Conservation (phyloP, 1,140 invertebrate genomes). For the Scaptomyza graminum region DNA sequence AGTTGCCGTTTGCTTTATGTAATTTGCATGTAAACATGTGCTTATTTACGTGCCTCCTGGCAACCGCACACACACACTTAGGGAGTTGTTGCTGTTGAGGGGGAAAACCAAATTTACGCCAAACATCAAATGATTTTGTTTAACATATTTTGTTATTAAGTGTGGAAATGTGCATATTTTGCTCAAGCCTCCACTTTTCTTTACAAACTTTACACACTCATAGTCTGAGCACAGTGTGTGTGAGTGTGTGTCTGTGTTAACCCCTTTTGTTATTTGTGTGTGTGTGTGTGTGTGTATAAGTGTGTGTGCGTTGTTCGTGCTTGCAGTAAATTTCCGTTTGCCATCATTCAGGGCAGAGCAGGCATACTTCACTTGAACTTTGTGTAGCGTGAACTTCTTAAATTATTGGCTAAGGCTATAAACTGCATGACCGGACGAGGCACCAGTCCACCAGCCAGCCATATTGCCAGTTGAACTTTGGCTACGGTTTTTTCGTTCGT, state of each 20-base stretch:
- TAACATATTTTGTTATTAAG: slow-evolving; percentile 83
- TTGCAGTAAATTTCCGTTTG: slow-evolving; percentile 81
- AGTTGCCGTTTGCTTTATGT: slow-evolving; percentile 70
- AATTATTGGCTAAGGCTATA: slow-evolving; percentile 73
- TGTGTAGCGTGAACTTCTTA: slow-evolving; percentile 79
- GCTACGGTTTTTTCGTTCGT: slow-evolving; percentile 7
- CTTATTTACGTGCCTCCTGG: slow-evolving; percentile 60
- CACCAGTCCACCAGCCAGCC: slow-evolving; percentile 11
- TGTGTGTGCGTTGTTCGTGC: slow-evolving; percentile 55
- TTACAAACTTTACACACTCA: slow-evolving; percentile 5
- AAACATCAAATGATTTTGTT: slow-evolving; percentile 82
- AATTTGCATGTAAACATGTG: slow-evolving; percentile 83
- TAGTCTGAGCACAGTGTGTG: not conserved
- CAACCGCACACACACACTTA: slow-evolving; percentile 33
- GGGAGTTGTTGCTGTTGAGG: not conserved
- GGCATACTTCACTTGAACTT: slow-evolving; percentile 76
- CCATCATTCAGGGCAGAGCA: slow-evolving; percentile 70
- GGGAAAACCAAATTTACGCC: slow-evolving; percentile 53
- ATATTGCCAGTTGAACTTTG: slow-evolving; percentile 31
- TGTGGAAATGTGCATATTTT: slow-evolving; percentile 82
- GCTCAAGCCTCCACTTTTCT: slow-evolving; percentile 41
- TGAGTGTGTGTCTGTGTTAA: slow-evolving; percentile 4
- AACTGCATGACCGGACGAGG: slow-evolving; percentile 44
- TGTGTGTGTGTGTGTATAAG: not conserved
- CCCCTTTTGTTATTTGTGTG: slow-evolving; percentile 17